Base-by-base conservation (phyloP, 2,113 vertebrate genomes). In the Sturnus vulgaris region DNA sequence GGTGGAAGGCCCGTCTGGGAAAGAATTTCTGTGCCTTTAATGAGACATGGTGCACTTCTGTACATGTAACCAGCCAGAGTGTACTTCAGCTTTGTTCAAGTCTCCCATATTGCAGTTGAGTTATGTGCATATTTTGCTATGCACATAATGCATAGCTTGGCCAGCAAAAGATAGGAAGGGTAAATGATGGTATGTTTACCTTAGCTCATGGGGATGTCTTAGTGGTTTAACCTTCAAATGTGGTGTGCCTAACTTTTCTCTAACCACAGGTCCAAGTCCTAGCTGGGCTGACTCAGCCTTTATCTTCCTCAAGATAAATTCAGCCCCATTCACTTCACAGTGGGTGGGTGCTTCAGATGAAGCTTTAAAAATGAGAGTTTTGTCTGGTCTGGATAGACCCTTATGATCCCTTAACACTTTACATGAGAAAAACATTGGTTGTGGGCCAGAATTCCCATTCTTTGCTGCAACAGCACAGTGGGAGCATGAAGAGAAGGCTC, bases 201-300 rank as follows among this genome's bases (percentile, higher is more conserved):
- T 95, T 96, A 96, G 87, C 68, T 91, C 86, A 73, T 94, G 90
- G 76, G 61, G 91, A 96, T 95, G 88, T 84, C 71, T 95, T 83
- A 81, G 94, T 56, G 92, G 95, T 92, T 96, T 90, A 96, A 94
- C 78, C 82, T 96, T 96, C 93, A 88, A 92, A 85, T 91, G 86
- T 94, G 92, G 90, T 92, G 72, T 91, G 95, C 64, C 93, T 91
- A 85, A 91, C 92, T 94, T 90, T 71, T 79, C 91, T 87, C 56
- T 93, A 95, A 96, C 92, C 83, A 89, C 85, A 61, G 68, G 57
- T 88, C 81, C 69, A 90, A 70, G 55, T 77, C 76, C 89, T 90
- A 95, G 92, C 55, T 92, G 88, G 89, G 91, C 92, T 97, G 95
- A 95, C 81, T 96, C 95, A 96, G 94, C 93, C 93, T 95, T 96